A percentile compares a stretch with the other conserved stretches of the same genome.
phyloP scores from a whole-genome alignment of 2,888 invertebrate species.

The Acheta domesticus region DNA sequence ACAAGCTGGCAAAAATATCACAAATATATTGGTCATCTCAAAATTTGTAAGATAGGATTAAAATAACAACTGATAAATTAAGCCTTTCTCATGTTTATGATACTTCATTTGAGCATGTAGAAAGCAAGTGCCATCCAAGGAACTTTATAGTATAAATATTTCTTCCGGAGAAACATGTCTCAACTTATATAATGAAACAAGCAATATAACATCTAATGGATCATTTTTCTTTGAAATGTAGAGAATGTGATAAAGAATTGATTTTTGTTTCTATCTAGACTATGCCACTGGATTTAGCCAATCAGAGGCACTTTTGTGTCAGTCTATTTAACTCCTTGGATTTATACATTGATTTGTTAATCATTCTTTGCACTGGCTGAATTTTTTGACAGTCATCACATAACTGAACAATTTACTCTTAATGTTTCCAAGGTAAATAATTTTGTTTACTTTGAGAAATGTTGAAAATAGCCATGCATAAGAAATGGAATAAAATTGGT shows the following conservation, averaged over 20 bases:
- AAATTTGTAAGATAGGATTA: not conserved
- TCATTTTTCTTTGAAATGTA: not conserved
- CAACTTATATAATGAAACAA: not conserved
- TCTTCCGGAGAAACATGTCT: not conserved
- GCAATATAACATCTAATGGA: not conserved
- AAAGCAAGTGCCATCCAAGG: slow-evolving; percentile 3
- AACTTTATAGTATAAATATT: slow-evolving; percentile 1
- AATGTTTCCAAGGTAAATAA: not conserved
- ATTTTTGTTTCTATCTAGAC: not conserved
- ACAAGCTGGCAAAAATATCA: slow-evolving; percentile 9
- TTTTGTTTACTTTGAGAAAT: not conserved
- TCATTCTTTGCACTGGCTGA: not conserved
- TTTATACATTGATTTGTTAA: not conserved
- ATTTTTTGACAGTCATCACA: not conserved
- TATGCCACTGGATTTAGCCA: slow-evolving; percentile 21
- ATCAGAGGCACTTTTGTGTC: slow-evolving; percentile 22
- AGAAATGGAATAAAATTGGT: slow-evolving; percentile 18
- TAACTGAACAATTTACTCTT: not conserved
- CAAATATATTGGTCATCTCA: not conserved
- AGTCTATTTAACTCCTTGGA: slow-evolving; percentile 20
- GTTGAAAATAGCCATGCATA: slow-evolving; percentile 18
- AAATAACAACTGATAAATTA: not conserved
- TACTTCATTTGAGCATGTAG: not conserved
- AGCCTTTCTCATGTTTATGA: not conserved
- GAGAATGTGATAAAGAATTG: not conserved